Percentiles rank a stretch among this genome's conserved stretches.
Conservation (phyloP, 1,140 invertebrate species). For the Drosophila malerkotliana region DNA sequence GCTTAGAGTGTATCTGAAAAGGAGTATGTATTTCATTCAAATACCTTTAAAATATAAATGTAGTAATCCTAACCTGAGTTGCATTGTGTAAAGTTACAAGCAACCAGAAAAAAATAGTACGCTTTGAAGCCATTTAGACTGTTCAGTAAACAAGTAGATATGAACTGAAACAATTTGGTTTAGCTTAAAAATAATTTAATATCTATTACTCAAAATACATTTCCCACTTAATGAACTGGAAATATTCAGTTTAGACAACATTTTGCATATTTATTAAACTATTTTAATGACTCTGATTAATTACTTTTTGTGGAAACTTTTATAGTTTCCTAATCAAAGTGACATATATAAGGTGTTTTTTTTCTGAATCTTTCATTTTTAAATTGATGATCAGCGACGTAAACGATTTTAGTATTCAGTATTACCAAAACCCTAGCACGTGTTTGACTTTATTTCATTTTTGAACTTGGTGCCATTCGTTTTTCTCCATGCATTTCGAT, state of each 20-base stretch:
- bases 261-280: neutral
- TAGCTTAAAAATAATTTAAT: neutral
- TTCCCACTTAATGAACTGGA: neutral
- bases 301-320: neutral
- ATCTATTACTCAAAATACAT: neutral
- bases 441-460: conserved; percentile 23
- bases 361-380: too few relatives aligned
- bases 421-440: neutral
- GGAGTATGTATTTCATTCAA: neutral
- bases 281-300: neutral
- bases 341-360: too few relatives aligned
- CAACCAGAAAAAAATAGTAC: neutral
- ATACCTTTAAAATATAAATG: neutral
- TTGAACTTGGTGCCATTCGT: neutral
- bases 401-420: neutral
- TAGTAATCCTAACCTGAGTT: neutral
- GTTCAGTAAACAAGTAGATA: neutral
- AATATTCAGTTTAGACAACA: neutral
- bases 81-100: conserved; percentile 5
- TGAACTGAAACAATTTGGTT: neutral
- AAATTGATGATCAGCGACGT: too few relatives aligned
- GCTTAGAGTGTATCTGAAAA: conserved; percentile 5
- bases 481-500: conserved; percentile 20
- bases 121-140: conserved; percentile 10
- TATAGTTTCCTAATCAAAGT: neutral